Percentiles rank a stretch among this genome's conserved stretches.
phyloP scores from a whole-genome alignment of 2,113 vertebrate genomes.

The Nothocercus nigrocapillus region DNA sequence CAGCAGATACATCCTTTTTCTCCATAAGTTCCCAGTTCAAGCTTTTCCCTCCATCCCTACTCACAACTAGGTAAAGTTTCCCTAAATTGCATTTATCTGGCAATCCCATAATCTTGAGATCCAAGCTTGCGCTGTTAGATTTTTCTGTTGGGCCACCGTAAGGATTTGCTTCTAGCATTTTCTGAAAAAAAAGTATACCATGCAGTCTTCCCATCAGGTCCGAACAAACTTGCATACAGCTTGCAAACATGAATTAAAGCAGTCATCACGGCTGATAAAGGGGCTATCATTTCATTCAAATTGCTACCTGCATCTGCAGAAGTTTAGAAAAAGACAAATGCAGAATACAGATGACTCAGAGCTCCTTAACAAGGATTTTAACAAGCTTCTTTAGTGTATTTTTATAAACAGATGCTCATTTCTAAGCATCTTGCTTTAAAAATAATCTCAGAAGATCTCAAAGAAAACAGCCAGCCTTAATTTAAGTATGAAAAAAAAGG shows the following conservation, averaged over 20 bases:
- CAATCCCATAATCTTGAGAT: background rate
- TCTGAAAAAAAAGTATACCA: background rate
- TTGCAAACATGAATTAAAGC: background rate
- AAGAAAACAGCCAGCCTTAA: background rate
- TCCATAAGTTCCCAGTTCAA: background rate
- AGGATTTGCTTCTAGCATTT: background rate
- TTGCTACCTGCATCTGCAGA: background rate
- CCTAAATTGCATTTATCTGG: background rate
- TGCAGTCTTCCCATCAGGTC: background rate
- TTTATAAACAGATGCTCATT: slow-evolving; percentile 8
- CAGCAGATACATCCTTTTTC: background rate
- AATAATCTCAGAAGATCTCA: slow-evolving; percentile 31
- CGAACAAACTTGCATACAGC: background rate
- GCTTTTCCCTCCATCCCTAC: background rate
- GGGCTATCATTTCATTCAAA: background rate
- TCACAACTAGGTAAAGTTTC: background rate
- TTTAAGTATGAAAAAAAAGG: background rate
- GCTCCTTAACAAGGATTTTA: background rate
- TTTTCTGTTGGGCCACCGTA: background rate
- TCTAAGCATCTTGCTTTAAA: slow-evolving; percentile 29
- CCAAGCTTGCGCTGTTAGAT: background rate
- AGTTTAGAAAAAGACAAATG: background rate
- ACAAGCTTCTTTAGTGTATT: background rate
- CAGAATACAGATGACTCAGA: background rate
- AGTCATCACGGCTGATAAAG: background rate